A percentile compares a stretch with the other conserved stretches of the same genome.
Conservation (phyloP, 2,797 vertebrate genomes). For the Oceanodroma leucorhoa region DNA sequence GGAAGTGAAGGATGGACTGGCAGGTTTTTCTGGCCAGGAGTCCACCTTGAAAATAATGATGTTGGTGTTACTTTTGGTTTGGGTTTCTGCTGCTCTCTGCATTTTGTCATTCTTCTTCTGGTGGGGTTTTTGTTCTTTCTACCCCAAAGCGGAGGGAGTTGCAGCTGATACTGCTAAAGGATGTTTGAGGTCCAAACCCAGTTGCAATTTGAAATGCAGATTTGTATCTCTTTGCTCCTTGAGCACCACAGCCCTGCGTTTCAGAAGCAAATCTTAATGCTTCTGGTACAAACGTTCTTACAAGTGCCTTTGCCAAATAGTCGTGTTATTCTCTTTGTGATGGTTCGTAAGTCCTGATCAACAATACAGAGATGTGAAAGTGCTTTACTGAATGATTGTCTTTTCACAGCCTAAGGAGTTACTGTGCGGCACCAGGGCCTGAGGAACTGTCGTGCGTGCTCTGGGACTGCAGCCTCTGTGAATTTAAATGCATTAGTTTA, state of each 20-base stretch:
- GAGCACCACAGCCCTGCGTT: background rate
- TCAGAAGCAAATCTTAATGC: background rate
- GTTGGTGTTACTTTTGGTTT: background rate
- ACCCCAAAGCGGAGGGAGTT: background rate
- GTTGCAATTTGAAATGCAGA: background rate
- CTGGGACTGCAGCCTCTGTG: background rate
- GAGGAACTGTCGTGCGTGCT: accelerated
- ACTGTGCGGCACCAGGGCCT: background rate
- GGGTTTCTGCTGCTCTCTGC: background rate
- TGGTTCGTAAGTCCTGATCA: background rate
- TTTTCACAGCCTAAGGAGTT: background rate
- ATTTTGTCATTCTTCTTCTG: background rate
- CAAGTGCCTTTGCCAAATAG: background rate
- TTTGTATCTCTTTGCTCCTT: background rate
- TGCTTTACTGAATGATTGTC: background rate
- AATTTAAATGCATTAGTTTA: background rate
- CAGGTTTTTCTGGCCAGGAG: background rate
- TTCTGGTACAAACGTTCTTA: background rate
- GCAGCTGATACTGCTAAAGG: background rate
- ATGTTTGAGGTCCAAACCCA: background rate
- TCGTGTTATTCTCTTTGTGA: background rate
- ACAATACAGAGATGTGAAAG: background rate
- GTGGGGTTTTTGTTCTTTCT: background rate
- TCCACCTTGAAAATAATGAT: background rate
- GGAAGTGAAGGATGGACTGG: background rate